Evolutionary conservation across 2,797 vertebrate species (phyloP).

Genomic region (Smutsia temminckii): DNA sequence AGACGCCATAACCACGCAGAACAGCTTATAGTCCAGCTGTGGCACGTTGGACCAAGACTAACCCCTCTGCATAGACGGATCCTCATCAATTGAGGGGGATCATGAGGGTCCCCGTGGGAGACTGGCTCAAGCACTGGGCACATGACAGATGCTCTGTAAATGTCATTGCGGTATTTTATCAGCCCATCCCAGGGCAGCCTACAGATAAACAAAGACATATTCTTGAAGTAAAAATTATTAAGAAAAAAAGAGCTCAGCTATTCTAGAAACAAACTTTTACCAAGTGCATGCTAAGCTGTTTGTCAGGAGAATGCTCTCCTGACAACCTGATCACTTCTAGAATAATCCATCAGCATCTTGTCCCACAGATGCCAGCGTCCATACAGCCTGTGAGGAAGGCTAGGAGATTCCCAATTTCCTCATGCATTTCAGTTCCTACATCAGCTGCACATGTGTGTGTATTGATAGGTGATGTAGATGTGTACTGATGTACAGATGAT

Average conservation of each 20-base stretch:
- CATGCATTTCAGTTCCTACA: not conserved
- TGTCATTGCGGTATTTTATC: fast-evolving
- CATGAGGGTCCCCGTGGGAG: fast-evolving
- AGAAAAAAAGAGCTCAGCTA: not conserved
- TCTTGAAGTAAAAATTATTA: not conserved
- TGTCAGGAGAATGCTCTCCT: not conserved
- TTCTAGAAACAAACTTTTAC: not conserved
- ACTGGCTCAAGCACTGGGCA: fast-evolving
- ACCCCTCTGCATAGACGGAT: not conserved
- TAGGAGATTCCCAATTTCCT: not conserved
- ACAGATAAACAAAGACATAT: not conserved
- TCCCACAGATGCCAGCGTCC: not conserved
- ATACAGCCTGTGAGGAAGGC: not conserved
- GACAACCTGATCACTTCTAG: not conserved
- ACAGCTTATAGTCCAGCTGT: not conserved
- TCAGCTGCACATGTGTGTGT: not conserved
- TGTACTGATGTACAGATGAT: fast-evolving
- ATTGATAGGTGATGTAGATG: fast-evolving
- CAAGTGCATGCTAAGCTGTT: fast-evolving
- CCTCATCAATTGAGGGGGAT: not conserved
- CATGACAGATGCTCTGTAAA: fast-evolving
- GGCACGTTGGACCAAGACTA: not conserved
- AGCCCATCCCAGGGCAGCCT: fast-evolving
- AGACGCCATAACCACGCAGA: fast-evolving
- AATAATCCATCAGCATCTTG: not conserved